A percentile compares a stretch with the other conserved stretches of the same genome.
phyloP scores from a whole-genome alignment of 2,113 vertebrate species.

The Catharus fuscescens region DNA sequence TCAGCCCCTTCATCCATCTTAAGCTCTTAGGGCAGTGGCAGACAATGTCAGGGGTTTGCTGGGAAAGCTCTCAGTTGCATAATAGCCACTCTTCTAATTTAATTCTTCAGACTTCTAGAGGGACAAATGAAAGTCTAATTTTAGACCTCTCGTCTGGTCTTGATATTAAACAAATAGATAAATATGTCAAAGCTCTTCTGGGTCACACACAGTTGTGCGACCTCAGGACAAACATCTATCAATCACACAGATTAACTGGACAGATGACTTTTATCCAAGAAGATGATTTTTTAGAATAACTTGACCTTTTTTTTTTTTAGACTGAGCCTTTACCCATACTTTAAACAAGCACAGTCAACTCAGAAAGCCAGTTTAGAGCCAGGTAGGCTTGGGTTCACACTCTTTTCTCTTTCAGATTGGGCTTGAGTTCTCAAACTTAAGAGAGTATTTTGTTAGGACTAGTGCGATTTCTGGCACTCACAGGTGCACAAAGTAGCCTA shows the following conservation, averaged over 20 bases:
- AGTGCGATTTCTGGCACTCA: neutral
- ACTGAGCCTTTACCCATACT: neutral
- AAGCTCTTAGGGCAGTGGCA: neutral
- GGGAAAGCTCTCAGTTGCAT: constrained; percentile 16
- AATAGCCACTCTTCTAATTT: constrained; percentile 23
- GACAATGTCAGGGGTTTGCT: constrained; percentile 30
- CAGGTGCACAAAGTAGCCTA: neutral
- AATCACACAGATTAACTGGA: neutral
- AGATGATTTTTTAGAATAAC: neutral
- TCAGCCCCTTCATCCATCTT: neutral
- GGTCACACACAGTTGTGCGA: neutral
- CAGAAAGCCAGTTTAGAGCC: neutral
- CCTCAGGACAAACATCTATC: neutral
- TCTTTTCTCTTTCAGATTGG: neutral
- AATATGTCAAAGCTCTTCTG: constrained; percentile 31
- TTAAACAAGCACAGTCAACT: neutral
- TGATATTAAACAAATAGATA: constrained; percentile 28
- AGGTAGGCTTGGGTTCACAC: neutral
- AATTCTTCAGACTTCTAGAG: constrained; percentile 51
- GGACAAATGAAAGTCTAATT: constrained; percentile 56
- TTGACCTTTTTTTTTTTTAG: neutral
- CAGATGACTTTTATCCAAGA: neutral
- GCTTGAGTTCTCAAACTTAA: neutral
- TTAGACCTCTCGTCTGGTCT: constrained; percentile 30
- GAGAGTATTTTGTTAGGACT: neutral